These are phyloP conservation scores for Austrolebias charrua DNA, from an alignment of 2,797 vertebrate genomes.

Conservation along the genomic window DNA sequence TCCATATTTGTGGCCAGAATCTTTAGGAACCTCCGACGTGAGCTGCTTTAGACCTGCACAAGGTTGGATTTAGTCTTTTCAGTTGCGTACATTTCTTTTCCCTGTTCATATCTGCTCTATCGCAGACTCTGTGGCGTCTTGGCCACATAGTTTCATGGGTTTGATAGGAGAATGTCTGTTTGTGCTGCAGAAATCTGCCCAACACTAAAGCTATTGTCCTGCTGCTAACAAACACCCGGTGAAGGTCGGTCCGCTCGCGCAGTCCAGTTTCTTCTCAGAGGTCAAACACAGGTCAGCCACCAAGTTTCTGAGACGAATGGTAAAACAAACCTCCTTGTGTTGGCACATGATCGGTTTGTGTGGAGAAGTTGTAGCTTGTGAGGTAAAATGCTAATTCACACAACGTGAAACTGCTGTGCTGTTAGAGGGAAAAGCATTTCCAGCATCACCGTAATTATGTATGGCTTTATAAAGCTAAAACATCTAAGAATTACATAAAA, in stretches of 20 bases:
- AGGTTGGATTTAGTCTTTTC: background rate
- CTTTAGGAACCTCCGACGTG: background rate
- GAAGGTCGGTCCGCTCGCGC: slow-evolving; percentile 19
- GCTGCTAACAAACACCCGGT: background rate
- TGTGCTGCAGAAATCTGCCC: slow-evolving; percentile 25
- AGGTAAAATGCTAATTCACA: no score
- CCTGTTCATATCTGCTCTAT: background rate
- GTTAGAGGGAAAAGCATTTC: no score
- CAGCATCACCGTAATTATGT: no score
- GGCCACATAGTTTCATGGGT: slow-evolving; percentile 6
- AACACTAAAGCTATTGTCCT: slow-evolving; percentile 53
- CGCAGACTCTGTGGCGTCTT: slow-evolving; percentile 7
- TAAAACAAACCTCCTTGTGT: background rate
- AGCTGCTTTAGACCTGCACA: background rate
- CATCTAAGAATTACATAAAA: no score
- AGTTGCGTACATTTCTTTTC: background rate
- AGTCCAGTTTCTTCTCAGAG: slow-evolving; percentile 20
- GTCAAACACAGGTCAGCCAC: slow-evolving; percentile 18
- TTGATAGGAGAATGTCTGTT: slow-evolving; percentile 22
- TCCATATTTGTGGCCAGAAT: background rate
- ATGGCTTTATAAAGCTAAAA: no score
- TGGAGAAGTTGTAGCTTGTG: no score
- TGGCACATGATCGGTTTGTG: background rate
- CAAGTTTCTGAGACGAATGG: background rate
- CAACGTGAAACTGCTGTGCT: no score